Evolutionary conservation across 2,888 invertebrate species (phyloP).

Genomic region (Tinea semifulvella): DNA sequence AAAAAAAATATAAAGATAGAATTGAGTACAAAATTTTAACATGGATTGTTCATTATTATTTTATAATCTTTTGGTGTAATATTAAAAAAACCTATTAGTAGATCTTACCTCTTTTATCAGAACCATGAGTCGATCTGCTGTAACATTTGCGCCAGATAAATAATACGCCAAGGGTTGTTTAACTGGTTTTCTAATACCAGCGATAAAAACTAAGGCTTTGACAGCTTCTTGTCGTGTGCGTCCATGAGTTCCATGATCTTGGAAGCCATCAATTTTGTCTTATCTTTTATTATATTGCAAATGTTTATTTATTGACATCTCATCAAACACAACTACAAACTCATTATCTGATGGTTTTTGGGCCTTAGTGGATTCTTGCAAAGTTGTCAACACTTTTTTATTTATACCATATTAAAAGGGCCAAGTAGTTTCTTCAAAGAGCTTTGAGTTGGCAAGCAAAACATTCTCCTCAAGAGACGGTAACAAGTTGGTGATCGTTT

Average conservation of each 20-base stretch:
- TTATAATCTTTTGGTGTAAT: not conserved
- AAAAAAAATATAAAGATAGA: conserved; percentile 11
- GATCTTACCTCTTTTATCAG: conserved; percentile 8
- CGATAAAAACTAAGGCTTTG: conserved; percentile 1
- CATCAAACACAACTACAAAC: conserved; percentile 18
- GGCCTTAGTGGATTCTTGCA: conserved; percentile 18
- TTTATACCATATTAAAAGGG: conserved; percentile 21
- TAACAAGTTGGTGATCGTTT: conserved; percentile 24
- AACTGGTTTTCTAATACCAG: not conserved
- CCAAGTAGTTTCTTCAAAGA: conserved; percentile 20
- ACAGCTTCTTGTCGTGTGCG: not conserved
- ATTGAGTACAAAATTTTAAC: no score
- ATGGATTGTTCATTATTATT: no score
- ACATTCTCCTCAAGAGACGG: conserved; percentile 22
- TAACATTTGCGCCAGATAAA: conserved; percentile 17
- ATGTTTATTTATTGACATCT: conserved; percentile 20
- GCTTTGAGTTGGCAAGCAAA: conserved; percentile 21
- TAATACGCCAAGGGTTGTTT: conserved; percentile 11
- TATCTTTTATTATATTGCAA: conserved; percentile 12
- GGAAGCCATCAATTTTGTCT: conserved; percentile 8
- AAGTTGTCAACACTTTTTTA: conserved; percentile 16
- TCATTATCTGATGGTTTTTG: conserved; percentile 14
- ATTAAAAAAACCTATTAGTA: not conserved
- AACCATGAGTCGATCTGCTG: conserved; percentile 18
- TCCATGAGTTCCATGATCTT: conserved; percentile 12